These are phyloP conservation scores for Eurystomus gularis DNA, from an alignment of 2,113 vertebrate species.

Conservation along the genomic window DNA sequence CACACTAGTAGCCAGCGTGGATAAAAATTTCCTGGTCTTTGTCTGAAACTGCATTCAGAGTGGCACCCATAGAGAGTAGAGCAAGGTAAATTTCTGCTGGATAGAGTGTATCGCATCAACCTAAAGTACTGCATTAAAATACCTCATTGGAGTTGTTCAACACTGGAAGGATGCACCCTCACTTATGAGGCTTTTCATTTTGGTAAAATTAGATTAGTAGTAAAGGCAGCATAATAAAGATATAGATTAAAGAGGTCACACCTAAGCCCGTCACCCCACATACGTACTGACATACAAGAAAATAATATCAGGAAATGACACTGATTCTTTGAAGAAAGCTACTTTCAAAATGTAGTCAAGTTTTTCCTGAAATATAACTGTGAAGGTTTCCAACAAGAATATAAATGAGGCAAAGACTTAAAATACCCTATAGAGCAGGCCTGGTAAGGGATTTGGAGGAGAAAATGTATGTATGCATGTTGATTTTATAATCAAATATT, in stretches of 20 bases:
- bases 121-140: not conserved
- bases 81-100: not conserved
- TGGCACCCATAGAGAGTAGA: not conserved
- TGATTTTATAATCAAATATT: not conserved
- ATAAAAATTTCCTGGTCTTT: not conserved
- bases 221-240: not conserved
- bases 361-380: not conserved
- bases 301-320: not conserved
- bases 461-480: not conserved
- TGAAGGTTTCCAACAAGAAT: not conserved
- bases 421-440: not conserved
- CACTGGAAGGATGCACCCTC: not conserved
- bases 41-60: not conserved
- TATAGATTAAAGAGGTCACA: not conserved
- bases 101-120: not conserved
- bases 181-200: not conserved
- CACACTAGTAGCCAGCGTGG: not conserved
- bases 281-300: not conserved
- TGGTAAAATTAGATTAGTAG: not conserved
- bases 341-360: not conserved
- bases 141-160: not conserved
- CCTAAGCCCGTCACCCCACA: fast-evolving
- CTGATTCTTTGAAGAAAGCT: not conserved
- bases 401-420: not conserved
- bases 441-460: not conserved